Conservation (phyloP, 1,140 invertebrate species). For the Oppia nitens region DNA sequence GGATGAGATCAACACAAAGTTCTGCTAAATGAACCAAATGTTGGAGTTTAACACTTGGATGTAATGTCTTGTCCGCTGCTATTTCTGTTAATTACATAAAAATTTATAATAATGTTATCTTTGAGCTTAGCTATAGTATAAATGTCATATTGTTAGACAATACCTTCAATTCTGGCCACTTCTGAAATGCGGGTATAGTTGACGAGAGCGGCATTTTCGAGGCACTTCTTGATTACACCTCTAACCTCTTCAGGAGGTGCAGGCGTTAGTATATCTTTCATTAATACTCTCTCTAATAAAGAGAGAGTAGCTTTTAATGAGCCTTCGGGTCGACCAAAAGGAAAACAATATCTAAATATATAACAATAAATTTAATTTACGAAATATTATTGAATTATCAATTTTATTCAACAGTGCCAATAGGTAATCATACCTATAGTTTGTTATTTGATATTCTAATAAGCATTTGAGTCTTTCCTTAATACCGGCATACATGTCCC, state of each 20-base stretch:
- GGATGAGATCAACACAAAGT: conserved; percentile 90
- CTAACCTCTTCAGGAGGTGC: conserved; percentile 91
- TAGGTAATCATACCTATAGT: conserved; percentile 57
- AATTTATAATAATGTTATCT: not conserved
- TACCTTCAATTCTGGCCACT: conserved; percentile 94
- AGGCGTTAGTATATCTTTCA: conserved; percentile 98
- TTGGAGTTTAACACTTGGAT: conserved; percentile 72
- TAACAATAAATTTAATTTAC: not conserved
- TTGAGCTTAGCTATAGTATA: not conserved
- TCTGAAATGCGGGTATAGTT: conserved; percentile 92
- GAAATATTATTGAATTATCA: not conserved
- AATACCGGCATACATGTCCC: conserved; percentile 92
- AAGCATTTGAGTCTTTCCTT: conserved; percentile 82
- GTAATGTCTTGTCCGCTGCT: conserved; percentile 45
- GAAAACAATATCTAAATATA: conserved; percentile 71
- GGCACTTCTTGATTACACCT: conserved; percentile 73
- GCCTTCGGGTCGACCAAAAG: conserved; percentile 94
- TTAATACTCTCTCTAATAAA: conserved; percentile 84
- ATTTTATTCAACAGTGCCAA: not conserved
- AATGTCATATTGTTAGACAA: conserved; percentile 6
- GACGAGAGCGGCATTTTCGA: conserved; percentile 92
- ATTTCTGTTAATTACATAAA: conserved; percentile 13
- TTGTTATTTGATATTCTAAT: conserved; percentile 95
- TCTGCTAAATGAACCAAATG: conserved; percentile 93
- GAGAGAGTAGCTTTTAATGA: conserved; percentile 90